Percentiles rank a stretch among this genome's conserved stretches.
These are phyloP conservation scores for Sarotherodon lohbergeri DNA, from an alignment of 2,113 vertebrate species.

Conservation along the genomic window DNA sequence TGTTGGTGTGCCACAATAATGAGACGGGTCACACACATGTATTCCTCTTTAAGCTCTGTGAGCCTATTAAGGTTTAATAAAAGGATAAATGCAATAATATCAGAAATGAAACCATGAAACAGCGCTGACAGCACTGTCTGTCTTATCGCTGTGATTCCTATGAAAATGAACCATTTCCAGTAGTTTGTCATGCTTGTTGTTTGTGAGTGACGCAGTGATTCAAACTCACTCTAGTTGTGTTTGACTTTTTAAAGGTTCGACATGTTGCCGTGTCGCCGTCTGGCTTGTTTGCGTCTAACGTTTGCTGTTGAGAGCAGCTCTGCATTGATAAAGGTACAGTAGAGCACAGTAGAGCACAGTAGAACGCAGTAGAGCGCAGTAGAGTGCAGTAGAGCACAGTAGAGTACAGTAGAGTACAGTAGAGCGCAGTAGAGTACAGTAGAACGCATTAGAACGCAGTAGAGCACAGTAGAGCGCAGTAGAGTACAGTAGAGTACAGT, in stretches of 20 bases:
- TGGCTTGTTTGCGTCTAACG: neutral
- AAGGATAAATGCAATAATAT: neutral
- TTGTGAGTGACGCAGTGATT: neutral
- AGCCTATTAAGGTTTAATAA: neutral
- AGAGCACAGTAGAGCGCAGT: fast-evolving
- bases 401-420: fast-evolving
- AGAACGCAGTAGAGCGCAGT: too few relatives aligned
- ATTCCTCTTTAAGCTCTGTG: neutral
- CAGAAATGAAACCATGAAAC: neutral
- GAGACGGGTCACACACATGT: neutral
- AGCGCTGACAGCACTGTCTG: neutral
- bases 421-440: fast-evolving
- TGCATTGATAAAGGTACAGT: neutral
- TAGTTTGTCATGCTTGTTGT: neutral
- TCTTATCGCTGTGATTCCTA: neutral
- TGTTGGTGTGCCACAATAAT: neutral
- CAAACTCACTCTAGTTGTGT: neutral
- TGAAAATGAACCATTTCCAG: neutral
- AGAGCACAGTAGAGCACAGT: neutral
- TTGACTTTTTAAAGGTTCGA: neutral
- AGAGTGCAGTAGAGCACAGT: fast-evolving
- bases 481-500: neutral
- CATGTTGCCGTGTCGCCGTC: neutral
- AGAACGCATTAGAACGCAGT: fast-evolving
- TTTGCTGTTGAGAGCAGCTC: neutral